These are phyloP conservation scores for Coccyzus lansbergi DNA, from an alignment of 2,797 vertebrate species.

Conservation along the genomic window DNA sequence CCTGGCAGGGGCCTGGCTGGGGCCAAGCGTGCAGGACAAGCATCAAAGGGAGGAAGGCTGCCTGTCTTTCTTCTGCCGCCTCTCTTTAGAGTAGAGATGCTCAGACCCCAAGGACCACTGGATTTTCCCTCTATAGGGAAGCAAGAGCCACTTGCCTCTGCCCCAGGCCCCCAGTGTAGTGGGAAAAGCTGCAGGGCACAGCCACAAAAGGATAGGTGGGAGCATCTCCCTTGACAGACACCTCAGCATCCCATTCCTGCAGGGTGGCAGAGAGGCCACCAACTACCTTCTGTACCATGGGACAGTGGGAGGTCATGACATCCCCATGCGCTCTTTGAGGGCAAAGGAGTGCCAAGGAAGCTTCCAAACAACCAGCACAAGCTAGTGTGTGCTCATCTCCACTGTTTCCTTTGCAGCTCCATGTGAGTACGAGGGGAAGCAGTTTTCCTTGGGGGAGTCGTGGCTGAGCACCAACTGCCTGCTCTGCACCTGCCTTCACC, in stretches of 20 bases:
- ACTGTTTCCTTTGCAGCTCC: conserved; percentile 74
- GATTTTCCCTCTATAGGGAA: neutral
- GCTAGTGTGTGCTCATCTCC: rapidly evolving
- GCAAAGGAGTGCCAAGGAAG: neutral
- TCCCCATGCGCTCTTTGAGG: neutral
- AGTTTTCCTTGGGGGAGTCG: conserved; percentile 86
- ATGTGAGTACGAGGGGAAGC: conserved; percentile 84
- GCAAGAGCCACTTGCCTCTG: neutral
- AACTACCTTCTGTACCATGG: neutral
- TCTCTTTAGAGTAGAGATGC: neutral
- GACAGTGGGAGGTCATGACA: rapidly evolving
- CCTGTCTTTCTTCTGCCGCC: neutral
- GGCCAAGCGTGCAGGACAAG: neutral
- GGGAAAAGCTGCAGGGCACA: neutral
- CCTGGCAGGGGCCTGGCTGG: neutral
- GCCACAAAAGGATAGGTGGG: neutral
- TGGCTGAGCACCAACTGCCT: conserved; percentile 91
- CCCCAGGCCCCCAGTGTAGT: rapidly evolving
- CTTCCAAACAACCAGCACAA: rapidly evolving
- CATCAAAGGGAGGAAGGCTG: neutral
- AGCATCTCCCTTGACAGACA: neutral
- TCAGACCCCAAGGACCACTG: rapidly evolving
- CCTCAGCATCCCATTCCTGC: neutral
- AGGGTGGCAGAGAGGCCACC: neutral
- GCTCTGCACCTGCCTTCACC: conserved; percentile 94